Conservation (phyloP, 1,140 invertebrate species). For the Dryas iulia region DNA sequence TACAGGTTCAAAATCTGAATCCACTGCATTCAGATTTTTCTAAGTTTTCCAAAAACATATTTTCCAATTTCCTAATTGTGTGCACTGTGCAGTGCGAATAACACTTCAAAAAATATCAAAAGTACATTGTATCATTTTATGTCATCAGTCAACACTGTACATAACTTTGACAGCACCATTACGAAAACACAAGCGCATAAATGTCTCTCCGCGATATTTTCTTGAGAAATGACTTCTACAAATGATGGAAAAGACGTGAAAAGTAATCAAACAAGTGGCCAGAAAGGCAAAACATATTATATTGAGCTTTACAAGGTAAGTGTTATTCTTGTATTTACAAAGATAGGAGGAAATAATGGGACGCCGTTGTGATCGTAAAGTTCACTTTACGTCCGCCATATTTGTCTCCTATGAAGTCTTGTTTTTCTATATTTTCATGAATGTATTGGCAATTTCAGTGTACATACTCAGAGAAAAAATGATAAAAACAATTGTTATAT, state of each 20-base stretch:
- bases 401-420: constrained; percentile 67
- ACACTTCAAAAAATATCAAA: no score
- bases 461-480: background rate
- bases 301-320: constrained; percentile 78
- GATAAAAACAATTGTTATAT: background rate
- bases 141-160: constrained; percentile 42
- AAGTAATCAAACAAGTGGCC: constrained; percentile 71
- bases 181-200: constrained; percentile 79
- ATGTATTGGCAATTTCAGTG: constrained; percentile 27
- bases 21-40: no score
- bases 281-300: constrained; percentile 73
- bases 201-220: constrained; percentile 80
- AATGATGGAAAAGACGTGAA: constrained; percentile 80
- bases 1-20: no score
- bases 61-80: no score
- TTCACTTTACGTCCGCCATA: constrained; percentile 75
- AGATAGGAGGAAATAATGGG: constrained; percentile 46
- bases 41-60: no score
- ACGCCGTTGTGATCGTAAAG: constrained; percentile 74
- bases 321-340: constrained; percentile 47
- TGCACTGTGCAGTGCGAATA: no score
- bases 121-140: background rate
- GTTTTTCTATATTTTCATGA: constrained; percentile 58
- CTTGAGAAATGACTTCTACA: constrained; percentile 80
- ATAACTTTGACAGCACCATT: constrained; percentile 72